Conservation (phyloP, 2,113 vertebrate species). For the Panthera uncia region DNA sequence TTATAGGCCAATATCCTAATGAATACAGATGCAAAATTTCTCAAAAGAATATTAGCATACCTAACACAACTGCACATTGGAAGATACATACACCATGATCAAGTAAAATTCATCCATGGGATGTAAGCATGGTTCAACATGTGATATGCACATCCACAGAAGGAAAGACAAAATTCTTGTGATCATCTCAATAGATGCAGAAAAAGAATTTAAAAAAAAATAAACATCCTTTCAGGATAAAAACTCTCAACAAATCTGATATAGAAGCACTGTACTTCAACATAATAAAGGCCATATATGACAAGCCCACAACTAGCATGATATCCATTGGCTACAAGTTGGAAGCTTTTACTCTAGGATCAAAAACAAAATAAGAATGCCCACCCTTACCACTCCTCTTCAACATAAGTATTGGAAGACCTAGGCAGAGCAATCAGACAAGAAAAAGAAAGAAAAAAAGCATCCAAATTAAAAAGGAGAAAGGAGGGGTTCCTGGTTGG, state of each 20-base stretch:
- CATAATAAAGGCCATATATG: neutral
- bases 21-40: neutral
- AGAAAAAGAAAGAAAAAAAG: neutral
- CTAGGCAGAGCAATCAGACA: neutral
- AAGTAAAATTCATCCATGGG: neutral
- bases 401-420: neutral
- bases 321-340: neutral
- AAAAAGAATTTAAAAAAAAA: neutral
- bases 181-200: neutral
- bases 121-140: neutral
- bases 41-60: neutral
- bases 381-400: neutral
- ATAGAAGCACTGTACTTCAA: neutral
- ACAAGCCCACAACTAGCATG: neutral
- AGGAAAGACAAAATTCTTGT: neutral
- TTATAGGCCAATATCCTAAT: neutral
- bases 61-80: neutral
- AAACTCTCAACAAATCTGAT: neutral
- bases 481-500: neutral
- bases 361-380: neutral
- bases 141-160: neutral
- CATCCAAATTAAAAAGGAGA: neutral
- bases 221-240: neutral
- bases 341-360: neutral
- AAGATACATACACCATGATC: neutral